Percentiles rank a stretch among this genome's conserved stretches.
Evolutionary conservation across 2,113 vertebrate species (phyloP).

Genomic region (Clarias macrocephalus): DNA sequence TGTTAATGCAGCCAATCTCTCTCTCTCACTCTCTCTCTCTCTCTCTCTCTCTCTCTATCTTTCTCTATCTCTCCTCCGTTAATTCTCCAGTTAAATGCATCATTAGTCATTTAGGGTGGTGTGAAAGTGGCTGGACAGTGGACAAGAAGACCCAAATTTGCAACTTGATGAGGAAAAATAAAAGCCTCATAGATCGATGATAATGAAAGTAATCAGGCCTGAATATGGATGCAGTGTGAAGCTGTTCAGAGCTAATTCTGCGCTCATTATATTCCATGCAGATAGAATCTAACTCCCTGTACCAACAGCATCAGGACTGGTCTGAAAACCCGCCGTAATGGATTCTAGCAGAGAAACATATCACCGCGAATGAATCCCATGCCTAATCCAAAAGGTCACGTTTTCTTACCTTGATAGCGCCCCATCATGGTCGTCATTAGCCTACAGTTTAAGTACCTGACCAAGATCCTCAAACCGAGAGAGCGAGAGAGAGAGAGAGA

Average conservation of each 20-base stretch:
- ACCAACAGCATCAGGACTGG: conserved; percentile 37
- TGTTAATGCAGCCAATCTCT: conserved; percentile 41
- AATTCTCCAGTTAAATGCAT: conserved; percentile 67
- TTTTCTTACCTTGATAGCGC: conserved; percentile 20
- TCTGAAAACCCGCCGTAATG: conserved; percentile 39
- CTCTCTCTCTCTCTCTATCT: conserved; percentile 37
- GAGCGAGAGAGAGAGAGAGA: conserved; percentile 1
- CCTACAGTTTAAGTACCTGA: not conserved
- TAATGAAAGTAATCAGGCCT: conserved; percentile 61
- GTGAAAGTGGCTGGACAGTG: conserved; percentile 67
- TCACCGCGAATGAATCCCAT: not conserved
- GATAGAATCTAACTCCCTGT: conserved; percentile 47
- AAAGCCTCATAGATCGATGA: conserved; percentile 60
- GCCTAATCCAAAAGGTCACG: conserved; percentile 37
- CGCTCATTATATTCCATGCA: conserved; percentile 50
- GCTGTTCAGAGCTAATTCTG: conserved; percentile 55
- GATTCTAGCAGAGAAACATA: conserved; percentile 33
- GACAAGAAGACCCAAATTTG: conserved; percentile 62
- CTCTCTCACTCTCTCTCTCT: conserved; percentile 41
- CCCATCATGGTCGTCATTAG: conserved; percentile 27
- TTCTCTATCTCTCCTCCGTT: conserved; percentile 49
- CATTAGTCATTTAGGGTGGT: conserved; percentile 67
- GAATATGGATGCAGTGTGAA: conserved; percentile 52
- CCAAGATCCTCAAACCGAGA: conserved; percentile 5
- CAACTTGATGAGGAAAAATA: conserved; percentile 62